phyloP scores from a whole-genome alignment of 2,888 invertebrate genomes.

The Altica lythri region DNA sequence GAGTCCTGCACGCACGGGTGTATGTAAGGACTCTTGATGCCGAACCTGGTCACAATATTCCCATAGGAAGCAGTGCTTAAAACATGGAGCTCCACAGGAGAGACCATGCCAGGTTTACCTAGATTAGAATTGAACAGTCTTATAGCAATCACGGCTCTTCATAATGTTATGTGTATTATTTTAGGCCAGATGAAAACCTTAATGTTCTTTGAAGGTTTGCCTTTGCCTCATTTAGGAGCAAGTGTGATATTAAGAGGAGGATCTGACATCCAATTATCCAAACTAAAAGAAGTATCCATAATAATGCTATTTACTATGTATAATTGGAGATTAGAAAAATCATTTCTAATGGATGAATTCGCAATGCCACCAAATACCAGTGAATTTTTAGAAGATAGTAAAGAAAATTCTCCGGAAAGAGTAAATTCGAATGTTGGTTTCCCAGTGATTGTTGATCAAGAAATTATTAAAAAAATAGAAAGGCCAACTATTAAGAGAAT shows the following conservation, averaged over 20 bases:
- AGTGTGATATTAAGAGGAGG: conserved; percentile 86
- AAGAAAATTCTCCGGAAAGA: conserved; percentile 51
- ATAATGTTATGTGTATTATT: conserved; percentile 1
- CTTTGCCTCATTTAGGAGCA: conserved; percentile 80
- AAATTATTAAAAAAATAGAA: conserved; percentile 18
- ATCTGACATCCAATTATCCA: conserved; percentile 70
- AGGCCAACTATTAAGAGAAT: conserved; percentile 48
- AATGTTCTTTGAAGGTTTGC: conserved; percentile 92
- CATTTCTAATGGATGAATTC: conserved; percentile 87
- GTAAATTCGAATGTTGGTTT: conserved; percentile 29
- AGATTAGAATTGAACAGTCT: too few species aligned
- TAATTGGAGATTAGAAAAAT: conserved; percentile 90
- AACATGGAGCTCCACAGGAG: too few species aligned
- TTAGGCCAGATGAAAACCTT: conserved; percentile 77
- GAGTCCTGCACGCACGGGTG: too few species aligned
- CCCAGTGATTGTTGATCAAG: conserved; percentile 2
- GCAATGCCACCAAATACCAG: conserved; percentile 71
- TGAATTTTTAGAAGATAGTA: conserved; percentile 56
- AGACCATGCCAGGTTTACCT: too few species aligned
- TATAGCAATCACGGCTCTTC: too few species aligned
- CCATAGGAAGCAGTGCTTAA: too few species aligned
- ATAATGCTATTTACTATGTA: conserved; percentile 84
- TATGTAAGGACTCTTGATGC: too few species aligned
- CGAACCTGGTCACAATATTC: too few species aligned
- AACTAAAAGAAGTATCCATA: conserved; percentile 81